Percentiles rank a stretch among this genome's conserved stretches.
These are phyloP conservation scores for Prolemur simus DNA, from an alignment of 2,113 vertebrate species.

Conservation along the genomic window DNA sequence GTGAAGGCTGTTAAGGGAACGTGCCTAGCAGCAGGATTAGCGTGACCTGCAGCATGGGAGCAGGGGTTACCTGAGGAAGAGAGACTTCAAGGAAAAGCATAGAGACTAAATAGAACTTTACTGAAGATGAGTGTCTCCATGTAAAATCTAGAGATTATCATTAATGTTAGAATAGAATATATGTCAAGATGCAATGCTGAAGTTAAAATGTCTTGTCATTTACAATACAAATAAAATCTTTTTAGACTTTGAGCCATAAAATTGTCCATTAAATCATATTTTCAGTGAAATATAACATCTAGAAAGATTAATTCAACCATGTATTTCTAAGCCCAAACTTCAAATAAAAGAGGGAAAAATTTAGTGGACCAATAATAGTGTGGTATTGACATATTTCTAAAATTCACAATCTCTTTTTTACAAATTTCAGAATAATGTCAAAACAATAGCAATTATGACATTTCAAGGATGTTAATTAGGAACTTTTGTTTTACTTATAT, in stretches of 20 bases:
- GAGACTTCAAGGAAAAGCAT: neutral
- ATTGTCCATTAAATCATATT: neutral
- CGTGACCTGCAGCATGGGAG: too few species aligned
- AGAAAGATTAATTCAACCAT: neutral
- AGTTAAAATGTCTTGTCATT: neutral
- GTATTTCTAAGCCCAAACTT: neutral
- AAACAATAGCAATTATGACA: constrained; percentile 44
- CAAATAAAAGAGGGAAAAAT: neutral
- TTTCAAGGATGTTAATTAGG: constrained; percentile 58
- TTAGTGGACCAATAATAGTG: neutral
- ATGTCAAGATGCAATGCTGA: neutral
- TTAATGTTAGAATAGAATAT: neutral
- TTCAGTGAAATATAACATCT: neutral
- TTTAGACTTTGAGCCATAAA: neutral
- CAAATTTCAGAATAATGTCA: constrained; percentile 60
- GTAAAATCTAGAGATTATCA: neutral
- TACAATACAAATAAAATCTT: neutral
- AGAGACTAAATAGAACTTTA: neutral
- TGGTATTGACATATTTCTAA: constrained; percentile 19
- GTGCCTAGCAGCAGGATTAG: too few species aligned
- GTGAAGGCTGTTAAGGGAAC: neutral
- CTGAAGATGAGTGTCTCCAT: neutral
- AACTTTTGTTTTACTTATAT: constrained; percentile 61
- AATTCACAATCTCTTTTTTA: constrained; percentile 11
- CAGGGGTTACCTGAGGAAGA: neutral